Conservation (phyloP, 1,140 invertebrate genomes). For the Sitodiplosis mosellana region DNA sequence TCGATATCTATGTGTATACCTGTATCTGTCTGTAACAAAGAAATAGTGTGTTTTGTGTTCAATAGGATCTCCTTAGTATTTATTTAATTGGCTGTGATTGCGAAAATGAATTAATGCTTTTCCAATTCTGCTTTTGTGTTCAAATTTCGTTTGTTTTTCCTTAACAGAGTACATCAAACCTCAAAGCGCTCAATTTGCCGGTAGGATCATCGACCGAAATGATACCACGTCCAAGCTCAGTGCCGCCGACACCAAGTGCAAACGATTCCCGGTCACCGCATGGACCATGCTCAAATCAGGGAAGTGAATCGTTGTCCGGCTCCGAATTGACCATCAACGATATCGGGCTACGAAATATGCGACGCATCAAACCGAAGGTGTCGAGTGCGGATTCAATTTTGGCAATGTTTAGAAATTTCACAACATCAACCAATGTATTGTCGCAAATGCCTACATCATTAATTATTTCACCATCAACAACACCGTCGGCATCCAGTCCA, state of each 20-base stretch:
- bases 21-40: too few species aligned
- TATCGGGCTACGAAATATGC: constrained; percentile 18
- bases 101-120: too few species aligned
- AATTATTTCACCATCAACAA: constrained; percentile 37
- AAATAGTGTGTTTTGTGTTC: too few species aligned
- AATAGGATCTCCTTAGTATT: too few species aligned
- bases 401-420: constrained; percentile 51
- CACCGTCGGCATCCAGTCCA: constrained; percentile 43
- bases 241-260: constrained; percentile 25
- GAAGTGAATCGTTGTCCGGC: constrained; percentile 47
- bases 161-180: too few species aligned
- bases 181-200: too few species aligned
- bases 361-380: constrained; percentile 29
- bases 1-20: too few species aligned
- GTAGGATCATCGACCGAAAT: constrained; percentile 6
- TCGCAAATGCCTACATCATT: constrained; percentile 31
- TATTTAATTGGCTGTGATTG: too few species aligned
- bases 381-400: constrained; percentile 54
- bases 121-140: too few species aligned
- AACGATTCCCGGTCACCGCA: constrained; percentile 36
- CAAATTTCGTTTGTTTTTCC: too few species aligned
- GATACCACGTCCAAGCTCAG: constrained; percentile 9
- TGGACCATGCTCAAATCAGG: constrained; percentile 44
- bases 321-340: constrained; percentile 35
- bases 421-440: constrained; percentile 31